Conservation (phyloP, 2,888 invertebrate species). For the Alloscopus bannaensis region DNA sequence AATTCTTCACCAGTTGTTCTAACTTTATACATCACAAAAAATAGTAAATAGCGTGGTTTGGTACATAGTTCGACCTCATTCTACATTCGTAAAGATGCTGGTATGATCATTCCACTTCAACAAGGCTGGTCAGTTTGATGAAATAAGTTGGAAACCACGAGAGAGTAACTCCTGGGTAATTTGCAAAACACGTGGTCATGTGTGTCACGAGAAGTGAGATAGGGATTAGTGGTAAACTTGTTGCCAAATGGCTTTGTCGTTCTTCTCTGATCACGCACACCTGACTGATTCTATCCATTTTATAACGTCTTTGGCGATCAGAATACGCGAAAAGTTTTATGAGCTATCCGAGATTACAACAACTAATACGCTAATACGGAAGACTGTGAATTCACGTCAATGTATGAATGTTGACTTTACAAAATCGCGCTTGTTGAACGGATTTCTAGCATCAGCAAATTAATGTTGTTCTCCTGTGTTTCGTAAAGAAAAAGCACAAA, state of each 20-base stretch:
- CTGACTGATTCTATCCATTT: too few relatives aligned
- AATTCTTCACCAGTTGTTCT: too few relatives aligned
- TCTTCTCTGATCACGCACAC: constrained; percentile 9
- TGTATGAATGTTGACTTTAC: neutral
- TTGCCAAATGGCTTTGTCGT: neutral
- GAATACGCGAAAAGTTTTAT: neutral
- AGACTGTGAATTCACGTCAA: neutral
- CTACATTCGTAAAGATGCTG: too few relatives aligned
- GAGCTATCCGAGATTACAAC: neutral
- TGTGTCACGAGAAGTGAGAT: constrained; percentile 45
- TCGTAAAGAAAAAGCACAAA: too few relatives aligned
- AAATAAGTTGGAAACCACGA: constrained; percentile 19
- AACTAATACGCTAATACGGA: neutral
- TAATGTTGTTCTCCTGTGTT: constrained; percentile 4
- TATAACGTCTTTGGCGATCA: neutral
- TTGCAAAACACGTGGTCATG: constrained; percentile 56
- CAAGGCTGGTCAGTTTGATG: too few relatives aligned
- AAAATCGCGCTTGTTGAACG: neutral
- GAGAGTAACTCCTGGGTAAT: constrained; percentile 34
- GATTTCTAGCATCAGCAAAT: neutral
- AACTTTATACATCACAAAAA: too few relatives aligned
- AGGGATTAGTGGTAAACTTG: too few relatives aligned
- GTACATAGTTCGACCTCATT: too few relatives aligned
- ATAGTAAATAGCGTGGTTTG: too few relatives aligned
- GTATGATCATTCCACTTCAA: too few relatives aligned